These are phyloP conservation scores for Hyperoplus immaculatus DNA, from an alignment of 2,797 vertebrate species.

Conservation along the genomic window DNA sequence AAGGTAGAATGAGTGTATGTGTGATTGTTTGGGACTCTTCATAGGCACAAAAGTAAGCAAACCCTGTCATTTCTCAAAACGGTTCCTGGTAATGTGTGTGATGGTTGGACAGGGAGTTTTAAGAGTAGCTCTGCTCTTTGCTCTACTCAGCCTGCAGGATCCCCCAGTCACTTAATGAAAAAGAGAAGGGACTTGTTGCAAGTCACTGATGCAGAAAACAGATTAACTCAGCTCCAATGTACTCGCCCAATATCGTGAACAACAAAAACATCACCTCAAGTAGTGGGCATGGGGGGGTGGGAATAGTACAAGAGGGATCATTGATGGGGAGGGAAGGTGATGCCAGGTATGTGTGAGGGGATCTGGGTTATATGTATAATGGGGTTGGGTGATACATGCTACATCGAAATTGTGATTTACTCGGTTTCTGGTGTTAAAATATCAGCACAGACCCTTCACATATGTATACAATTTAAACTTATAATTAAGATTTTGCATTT, in stretches of 20 bases:
- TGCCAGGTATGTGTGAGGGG: neutral
- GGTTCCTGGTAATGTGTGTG: constrained; percentile 50
- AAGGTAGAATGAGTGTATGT: neutral
- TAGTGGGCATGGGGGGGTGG: constrained; percentile 23
- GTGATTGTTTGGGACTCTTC: neutral
- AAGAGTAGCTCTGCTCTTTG: constrained; percentile 73
- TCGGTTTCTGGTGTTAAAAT: neutral
- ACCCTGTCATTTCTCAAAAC: constrained; percentile 55
- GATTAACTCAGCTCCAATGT: constrained; percentile 82
- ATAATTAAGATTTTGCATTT: no score
- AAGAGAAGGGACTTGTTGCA: constrained; percentile 85
- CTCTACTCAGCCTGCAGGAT: constrained; percentile 68
- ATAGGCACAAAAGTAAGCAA: constrained; percentile 41
- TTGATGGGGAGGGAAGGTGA: neutral
- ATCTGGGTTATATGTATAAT: neutral
- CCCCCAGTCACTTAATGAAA: constrained; percentile 84
- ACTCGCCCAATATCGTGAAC: constrained; percentile 73
- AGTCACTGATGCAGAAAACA: constrained; percentile 86
- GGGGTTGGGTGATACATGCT: neutral
- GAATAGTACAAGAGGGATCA: constrained; percentile 17
- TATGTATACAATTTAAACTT: no score
- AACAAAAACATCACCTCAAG: constrained; percentile 68
- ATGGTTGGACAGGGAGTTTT: constrained; percentile 53
- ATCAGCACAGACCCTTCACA: neutral
- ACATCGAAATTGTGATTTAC: neutral